Evolutionary conservation across 2,888 invertebrate genomes (phyloP).

Genomic region (Camptogramma bilineatum): DNA sequence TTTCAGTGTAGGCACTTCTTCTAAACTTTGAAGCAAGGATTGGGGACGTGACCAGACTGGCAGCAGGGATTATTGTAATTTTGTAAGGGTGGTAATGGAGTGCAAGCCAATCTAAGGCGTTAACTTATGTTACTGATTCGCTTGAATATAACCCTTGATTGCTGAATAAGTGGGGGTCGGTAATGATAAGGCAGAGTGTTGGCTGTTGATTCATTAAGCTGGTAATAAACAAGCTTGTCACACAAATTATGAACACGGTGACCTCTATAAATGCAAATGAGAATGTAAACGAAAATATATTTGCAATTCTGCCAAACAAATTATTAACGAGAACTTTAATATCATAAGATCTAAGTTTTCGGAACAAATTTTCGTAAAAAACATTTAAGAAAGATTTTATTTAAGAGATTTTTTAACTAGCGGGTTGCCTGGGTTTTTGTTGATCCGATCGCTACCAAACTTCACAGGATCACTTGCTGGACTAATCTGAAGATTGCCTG

Average conservation of each 20-base stretch:
- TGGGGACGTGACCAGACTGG: slow-evolving; percentile 45
- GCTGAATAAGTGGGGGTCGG: neutral
- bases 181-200: neutral
- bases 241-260: neutral
- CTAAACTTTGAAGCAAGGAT: slow-evolving; percentile 47
- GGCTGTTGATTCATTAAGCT: neutral
- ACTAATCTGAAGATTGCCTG: no score
- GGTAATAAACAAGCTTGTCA: neutral
- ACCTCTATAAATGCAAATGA: neutral
- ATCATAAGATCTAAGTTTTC: neutral
- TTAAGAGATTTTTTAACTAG: no score
- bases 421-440: no score
- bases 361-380: no score
- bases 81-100: slow-evolving; percentile 19
- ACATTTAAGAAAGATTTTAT: no score
- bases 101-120: slow-evolving; percentile 18
- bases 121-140: slow-evolving; percentile 19
- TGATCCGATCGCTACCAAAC: no score
- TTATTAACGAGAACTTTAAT: neutral
- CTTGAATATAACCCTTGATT: slow-evolving; percentile 21
- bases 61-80: slow-evolving; percentile 41
- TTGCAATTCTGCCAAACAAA: neutral
- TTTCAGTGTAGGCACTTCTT: neutral
- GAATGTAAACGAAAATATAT: neutral
- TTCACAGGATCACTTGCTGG: no score